Evolutionary conservation across 2,888 invertebrate genomes (phyloP), one percentile per base, ranked within the genome.

Genomic region (Elysia crispata): DNA sequence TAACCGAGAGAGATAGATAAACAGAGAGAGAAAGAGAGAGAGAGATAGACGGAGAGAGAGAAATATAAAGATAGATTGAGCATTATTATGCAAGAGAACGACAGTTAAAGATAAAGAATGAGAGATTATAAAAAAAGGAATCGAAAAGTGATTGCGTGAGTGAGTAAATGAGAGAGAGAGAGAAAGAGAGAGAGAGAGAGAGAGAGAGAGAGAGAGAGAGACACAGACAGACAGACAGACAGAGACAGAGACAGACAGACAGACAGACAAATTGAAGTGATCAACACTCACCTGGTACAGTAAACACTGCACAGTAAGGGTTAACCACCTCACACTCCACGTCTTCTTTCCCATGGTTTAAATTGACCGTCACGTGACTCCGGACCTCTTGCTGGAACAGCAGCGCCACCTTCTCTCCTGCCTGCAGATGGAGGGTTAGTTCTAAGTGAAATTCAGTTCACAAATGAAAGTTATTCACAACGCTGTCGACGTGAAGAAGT

Each of bases 211-310:
- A 41, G 41, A 41, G 11, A 41, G 41, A 41, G 11, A 41, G 3
- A 41, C 3, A 41, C 5, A 41, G 41, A 41, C 3, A 3, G 41
- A 41, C 3, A 41, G 41, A 30, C 30, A 73, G 30, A 73, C 20
- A 25, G 18, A 57, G 54, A 74, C 25, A 74, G 30, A 11, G 18
- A 6, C 11, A 41, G 41, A 41, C 3, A 41, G 41, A 41, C 41
- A 41, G 3, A 41, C 3, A 11, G 41, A 11, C 11, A 6, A 41
- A 41, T 11, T 11, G n/a, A n/a, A n/a, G n/a, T n/a, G n/a, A n/a
- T n/a, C n/a, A 31, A 23, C 28, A 75, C 76, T 64, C 77, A 85
- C 85, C 77, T 79, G 85, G 85, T 0, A 80, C 81, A 15, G 66
- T 50, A 50, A 85, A 85, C 1, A 77, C 74, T 49, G 64, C 80